Conservation (phyloP, 30 jellyfish, hydroid and myxozoan genomes). For the Sanderia malayensis region DNA sequence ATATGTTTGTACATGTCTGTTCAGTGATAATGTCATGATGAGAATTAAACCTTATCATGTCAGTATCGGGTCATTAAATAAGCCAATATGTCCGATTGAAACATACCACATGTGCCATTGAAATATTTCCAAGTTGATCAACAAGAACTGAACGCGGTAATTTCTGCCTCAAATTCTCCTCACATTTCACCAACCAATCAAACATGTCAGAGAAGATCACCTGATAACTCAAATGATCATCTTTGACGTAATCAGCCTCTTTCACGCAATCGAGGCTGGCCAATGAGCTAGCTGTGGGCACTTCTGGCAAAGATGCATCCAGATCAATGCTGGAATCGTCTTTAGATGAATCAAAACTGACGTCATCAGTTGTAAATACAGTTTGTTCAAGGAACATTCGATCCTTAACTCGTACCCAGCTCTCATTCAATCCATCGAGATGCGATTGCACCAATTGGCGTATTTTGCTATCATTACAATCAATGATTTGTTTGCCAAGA, state of each 20-base stretch:
- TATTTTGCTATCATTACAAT: slow-evolving; percentile 45
- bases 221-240: slow-evolving; percentile 68
- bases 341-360: background rate
- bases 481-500: slow-evolving; percentile 78
- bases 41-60: no score
- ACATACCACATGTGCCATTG: slow-evolving; percentile 23
- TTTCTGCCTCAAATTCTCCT: slow-evolving; percentile 33
- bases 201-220: slow-evolving; percentile 67
- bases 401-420: slow-evolving; percentile 67
- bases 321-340: slow-evolving; percentile 2
- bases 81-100: background rate
- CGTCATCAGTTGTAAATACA: slow-evolving; percentile 7
- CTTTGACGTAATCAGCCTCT: slow-evolving; percentile 38
- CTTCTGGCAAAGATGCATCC: background rate
- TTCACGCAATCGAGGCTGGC: background rate
- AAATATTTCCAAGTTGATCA: slow-evolving; percentile 13
- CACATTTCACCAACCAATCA: slow-evolving; percentile 75
- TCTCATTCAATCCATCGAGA: slow-evolving; percentile 65
- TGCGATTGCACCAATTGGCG: slow-evolving; percentile 67
- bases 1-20: no score
- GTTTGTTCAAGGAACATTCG: slow-evolving; percentile 49
- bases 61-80: no score
- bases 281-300: background rate
- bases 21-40: no score
- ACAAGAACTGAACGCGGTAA: slow-evolving; percentile 6